Base-by-base conservation (phyloP, 2,797 vertebrate genomes). In the Acanthurus leucopareius region DNA sequence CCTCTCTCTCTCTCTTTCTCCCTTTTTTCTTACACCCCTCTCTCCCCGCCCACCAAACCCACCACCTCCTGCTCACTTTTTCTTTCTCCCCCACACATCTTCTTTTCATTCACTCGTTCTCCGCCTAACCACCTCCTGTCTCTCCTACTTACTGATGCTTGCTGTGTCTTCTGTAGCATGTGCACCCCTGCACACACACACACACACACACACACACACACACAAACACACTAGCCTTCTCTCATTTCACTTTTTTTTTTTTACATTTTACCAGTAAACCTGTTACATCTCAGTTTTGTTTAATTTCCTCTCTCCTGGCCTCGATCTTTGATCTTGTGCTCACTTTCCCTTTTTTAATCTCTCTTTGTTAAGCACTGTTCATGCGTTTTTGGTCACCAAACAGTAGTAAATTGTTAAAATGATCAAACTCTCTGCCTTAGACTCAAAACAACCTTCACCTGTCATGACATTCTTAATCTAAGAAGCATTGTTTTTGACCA, bases 81-180 rank as follows among this genome's bases (percentile, higher is more conserved):
- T 88, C 77, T 77, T 80, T 86, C 74, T 87, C 77, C 72, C 48
- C 78, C 32, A 35, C 65, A 57, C 58, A 32, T 86, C 62, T 80
- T 80, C 77, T 90, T 85, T 86, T 91, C 91, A 88, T 90, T 91
- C 82, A 86, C 87, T 80, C 88, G 64, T 88, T 86, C 80, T 82
- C 59, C 75, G 78, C 71, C 54, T 62, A 87, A 86, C 88, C 76
- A 79, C 69, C 89, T 84, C 85, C 77, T 90, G 77, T 89, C 83
- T 90, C 75, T 79, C 77, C 77, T 70, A 79, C 80, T 87, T 89
- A 89, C 73, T 56, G 76, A 80, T 89, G 74, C 77, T 77, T 80
- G 35, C 73, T 69, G 83, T 90, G 66, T 77, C 79, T 82, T 78
- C 64, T 64, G 67, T 35, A 72, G n/a, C 65, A 79, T 52, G 9